Evolutionary conservation across 2,888 invertebrate genomes (phyloP).

Genomic region (Baccha elongata): DNA sequence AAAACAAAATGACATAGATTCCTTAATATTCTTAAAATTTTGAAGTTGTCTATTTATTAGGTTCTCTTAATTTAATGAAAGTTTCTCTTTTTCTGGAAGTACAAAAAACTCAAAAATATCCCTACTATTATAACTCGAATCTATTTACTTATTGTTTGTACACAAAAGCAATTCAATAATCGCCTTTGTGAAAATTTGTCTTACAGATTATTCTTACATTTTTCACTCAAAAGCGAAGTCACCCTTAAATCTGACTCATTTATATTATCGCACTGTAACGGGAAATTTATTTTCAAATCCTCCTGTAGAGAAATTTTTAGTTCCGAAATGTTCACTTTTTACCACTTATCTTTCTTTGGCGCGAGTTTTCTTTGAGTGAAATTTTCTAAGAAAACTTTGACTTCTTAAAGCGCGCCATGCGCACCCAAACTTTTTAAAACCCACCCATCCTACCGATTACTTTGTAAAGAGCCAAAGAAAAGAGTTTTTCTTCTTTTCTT

Average conservation of each 20-base stretch:
- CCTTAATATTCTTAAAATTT: too few species aligned
- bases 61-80: too few species aligned
- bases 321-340: not conserved
- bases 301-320: not conserved
- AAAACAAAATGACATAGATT: too few species aligned
- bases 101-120: too few species aligned
- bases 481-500: slow-evolving; percentile 2
- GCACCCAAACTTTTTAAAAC: not conserved
- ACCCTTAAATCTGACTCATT: slow-evolving; percentile 14
- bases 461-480: slow-evolving; percentile 26
- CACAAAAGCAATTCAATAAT: too few species aligned
- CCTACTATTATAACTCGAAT: too few species aligned
- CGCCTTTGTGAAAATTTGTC: too few species aligned
- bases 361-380: slow-evolving; percentile 28
- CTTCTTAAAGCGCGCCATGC: slow-evolving; percentile 4
- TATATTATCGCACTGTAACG: not conserved
- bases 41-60: too few species aligned
- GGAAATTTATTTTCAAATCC: not conserved
- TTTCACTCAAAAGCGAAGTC: slow-evolving; percentile 40
- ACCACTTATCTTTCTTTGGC: slow-evolving; percentile 23
- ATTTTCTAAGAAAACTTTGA: slow-evolving; percentile 41
- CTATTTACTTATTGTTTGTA: too few species aligned
- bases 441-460: not conserved
- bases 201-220: too few species aligned
- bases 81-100: too few species aligned